Base-by-base conservation (phyloP, 2,797 vertebrate species). In the Spea hammondii region DNA sequence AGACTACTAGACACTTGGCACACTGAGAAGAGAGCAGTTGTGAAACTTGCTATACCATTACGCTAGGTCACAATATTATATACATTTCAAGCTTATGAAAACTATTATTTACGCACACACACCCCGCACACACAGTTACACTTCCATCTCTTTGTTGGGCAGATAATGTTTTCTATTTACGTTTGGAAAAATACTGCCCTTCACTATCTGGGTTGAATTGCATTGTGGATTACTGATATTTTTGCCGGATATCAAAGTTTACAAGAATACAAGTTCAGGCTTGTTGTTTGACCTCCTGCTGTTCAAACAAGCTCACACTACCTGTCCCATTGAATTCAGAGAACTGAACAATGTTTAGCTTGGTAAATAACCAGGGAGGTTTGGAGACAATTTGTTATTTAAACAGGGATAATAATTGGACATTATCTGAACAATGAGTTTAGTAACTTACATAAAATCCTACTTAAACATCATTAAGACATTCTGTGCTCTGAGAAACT, bases 201-300 rank as follows among this genome's bases (percentile, higher is more conserved):
- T 47, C n/a, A 57, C 10, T 77, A 17, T 79, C 65, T 5, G 44
- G 48, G 9, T 65, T 80, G 51, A 66, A 47, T 67, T 62, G 46
- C 64, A 70, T 47, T 55, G 17, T 8, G 51, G 65, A 74, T 76
- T 72, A 74, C 47, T 45, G 17, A 66, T 54, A 10, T 50, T 51
- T 77, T 67, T 72, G 48, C 45, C 45, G 54, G 17, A 5, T 60
- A 54, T 32, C 9, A 46, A 17, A 54, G 44, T 77, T 51, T 73
- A 77, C 74, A 49, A 55, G 54, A 65, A 60, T 54, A 13, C 66
- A 82, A 69, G 79, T 57, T 57, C 48, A 64, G 79, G 49, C 79
- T 54, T 77, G 79, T 50, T 51, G 13, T 48, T 8, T 82, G 70
- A 77, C 74, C 69, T 77, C 54, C 48, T 54, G 17, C 32, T 55